A percentile compares a stretch with the other conserved stretches of the same genome.
These are phyloP conservation scores for Callyntrura guangdongensis DNA, from an alignment of 2,888 invertebrate species.

Conservation along the genomic window DNA sequence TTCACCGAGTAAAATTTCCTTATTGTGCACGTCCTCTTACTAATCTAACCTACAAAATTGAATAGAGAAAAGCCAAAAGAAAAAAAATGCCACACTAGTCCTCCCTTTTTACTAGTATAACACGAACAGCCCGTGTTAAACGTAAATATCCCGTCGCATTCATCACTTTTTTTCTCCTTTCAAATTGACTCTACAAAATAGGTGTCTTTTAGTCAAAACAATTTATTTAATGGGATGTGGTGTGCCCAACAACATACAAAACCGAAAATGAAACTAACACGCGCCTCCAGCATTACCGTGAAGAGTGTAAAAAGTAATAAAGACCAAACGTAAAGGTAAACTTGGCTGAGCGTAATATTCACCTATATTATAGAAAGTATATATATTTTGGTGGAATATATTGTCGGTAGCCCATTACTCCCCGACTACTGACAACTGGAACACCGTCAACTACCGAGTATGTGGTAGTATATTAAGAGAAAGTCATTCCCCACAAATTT, in stretches of 20 bases:
- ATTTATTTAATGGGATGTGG: conserved; percentile 15
- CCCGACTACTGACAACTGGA: background rate
- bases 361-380: too few species aligned
- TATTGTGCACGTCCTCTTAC: too few species aligned
- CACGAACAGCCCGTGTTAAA: background rate
- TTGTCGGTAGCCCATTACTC: too few species aligned
- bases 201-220: background rate
- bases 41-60: too few species aligned
- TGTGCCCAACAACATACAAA: background rate
- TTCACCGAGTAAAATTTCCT: background rate
- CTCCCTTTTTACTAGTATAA: too few species aligned
- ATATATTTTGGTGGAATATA: background rate
- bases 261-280: background rate
- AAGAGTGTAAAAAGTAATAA: too few species aligned
- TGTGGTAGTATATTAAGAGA: background rate
- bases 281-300: too few species aligned
- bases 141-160: background rate
- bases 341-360: too few species aligned
- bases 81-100: too few species aligned
- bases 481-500: background rate
- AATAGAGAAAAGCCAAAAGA: too few species aligned
- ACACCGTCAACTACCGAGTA: background rate
- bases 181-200: background rate
- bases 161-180: conserved; percentile 19
- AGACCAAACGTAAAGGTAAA: too few species aligned